These are phyloP conservation scores for Xenus cinereus DNA, from an alignment of 2,113 vertebrate species.

Conservation along the genomic window DNA sequence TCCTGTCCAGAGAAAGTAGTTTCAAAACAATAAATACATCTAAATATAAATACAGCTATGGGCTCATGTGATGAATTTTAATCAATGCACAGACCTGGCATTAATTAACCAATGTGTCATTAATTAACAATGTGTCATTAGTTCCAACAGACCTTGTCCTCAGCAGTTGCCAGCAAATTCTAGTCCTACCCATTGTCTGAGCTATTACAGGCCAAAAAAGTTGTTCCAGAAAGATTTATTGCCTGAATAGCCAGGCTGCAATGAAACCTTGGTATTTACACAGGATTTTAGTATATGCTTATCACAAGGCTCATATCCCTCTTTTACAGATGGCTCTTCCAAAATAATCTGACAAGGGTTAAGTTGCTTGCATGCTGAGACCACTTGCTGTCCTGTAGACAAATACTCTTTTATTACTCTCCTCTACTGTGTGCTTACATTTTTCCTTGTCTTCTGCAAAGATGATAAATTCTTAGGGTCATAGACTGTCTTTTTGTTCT, in stretches of 20 bases:
- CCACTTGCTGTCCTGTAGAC: neutral
- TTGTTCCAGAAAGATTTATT: neutral
- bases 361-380: conserved; percentile 34
- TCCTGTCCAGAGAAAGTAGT: neutral
- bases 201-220: neutral
- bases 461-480: neutral
- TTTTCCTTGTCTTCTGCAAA: neutral
- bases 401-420: conserved; percentile 1
- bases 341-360: conserved; percentile 14
- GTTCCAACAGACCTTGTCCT: neutral
- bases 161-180: neutral
- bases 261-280: neutral
- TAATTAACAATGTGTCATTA: neutral
- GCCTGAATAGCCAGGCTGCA: neutral
- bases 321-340: conserved; percentile 2
- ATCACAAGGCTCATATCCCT: neutral
- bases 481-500: neutral
- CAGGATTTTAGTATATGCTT: neutral
- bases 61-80: neutral
- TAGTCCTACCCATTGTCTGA: neutral
- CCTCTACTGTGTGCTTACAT: neutral
- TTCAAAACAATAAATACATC: neutral
- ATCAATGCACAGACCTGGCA: neutral
- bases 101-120: neutral
- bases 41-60: neutral